phyloP scores from a whole-genome alignment of 1,140 invertebrate species.

The Brachionus manjavacas region DNA sequence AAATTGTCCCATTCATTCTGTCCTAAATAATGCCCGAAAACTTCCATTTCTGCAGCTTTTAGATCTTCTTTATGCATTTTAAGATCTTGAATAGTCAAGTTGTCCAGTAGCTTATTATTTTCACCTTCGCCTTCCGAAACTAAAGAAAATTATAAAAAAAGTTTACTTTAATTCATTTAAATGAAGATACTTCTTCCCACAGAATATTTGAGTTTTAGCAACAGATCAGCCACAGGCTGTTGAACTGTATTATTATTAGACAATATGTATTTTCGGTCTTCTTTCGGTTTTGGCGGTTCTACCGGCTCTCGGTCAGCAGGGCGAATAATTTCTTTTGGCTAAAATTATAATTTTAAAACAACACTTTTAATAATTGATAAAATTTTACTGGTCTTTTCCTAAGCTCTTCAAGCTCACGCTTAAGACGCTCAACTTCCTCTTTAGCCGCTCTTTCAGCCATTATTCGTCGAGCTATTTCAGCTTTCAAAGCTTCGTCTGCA shows the following conservation, averaged over 20 bases:
- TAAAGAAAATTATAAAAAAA: neutral
- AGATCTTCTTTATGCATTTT: constrained; percentile 36
- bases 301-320: neutral
- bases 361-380: neutral
- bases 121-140: constrained; percentile 5
- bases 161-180: neutral
- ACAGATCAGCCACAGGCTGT: constrained; percentile 5
- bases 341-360: neutral
- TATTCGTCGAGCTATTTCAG: neutral
- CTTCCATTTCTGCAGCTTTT: constrained; percentile 29
- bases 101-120: neutral
- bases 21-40: constrained; percentile 15
- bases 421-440: constrained; percentile 10
- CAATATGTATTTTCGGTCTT: neutral
- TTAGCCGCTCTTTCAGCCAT: neutral
- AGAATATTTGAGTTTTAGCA: neutral
- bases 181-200: neutral
- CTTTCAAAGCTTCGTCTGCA: neutral
- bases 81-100: neutral
- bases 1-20: constrained; percentile 33
- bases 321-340: neutral
- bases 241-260: neutral
- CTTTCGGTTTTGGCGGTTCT: neutral
- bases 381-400: neutral
- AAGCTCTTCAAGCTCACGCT: neutral